phyloP scores from a whole-genome alignment of 2,113 vertebrate genomes.

The Nesospiza acunhae region DNA sequence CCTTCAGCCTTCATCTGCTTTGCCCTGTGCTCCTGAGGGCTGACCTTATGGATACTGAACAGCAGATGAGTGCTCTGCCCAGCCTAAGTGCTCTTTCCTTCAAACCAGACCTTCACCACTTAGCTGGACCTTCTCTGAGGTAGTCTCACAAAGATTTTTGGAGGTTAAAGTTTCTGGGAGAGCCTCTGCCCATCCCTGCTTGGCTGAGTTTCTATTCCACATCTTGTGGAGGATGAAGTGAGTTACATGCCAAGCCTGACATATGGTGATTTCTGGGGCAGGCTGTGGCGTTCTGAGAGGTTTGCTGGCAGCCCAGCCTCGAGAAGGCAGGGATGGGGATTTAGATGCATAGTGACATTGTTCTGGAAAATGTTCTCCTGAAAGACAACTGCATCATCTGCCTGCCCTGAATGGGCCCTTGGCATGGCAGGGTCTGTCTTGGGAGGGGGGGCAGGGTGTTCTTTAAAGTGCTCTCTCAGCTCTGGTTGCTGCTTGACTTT shows the following conservation, averaged over 20 bases:
- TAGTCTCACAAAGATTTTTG: background rate
- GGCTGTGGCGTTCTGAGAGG: background rate
- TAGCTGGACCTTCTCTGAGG: background rate
- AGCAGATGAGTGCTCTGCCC: background rate
- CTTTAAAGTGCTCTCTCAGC: background rate
- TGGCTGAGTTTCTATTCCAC: background rate
- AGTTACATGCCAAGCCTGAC: background rate
- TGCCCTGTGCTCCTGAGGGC: background rate
- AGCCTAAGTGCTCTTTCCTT: background rate
- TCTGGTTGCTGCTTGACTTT: background rate
- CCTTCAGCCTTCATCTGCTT: background rate
- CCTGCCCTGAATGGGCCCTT: background rate
- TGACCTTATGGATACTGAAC: background rate
- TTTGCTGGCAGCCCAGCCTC: background rate
- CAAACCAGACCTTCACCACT: background rate
- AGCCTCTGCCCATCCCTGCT: background rate
- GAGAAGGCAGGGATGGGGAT: background rate
- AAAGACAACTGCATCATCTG: background rate
- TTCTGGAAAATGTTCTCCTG: background rate
- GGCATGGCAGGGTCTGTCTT: background rate
- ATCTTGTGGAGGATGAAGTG: background rate
- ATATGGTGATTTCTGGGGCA: constrained; percentile 3
- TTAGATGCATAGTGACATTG: background rate
- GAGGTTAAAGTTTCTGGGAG: background rate
- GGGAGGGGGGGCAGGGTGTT: background rate